A percentile compares a stretch with the other conserved stretches of the same genome.
phyloP scores from a whole-genome alignment of 2,113 vertebrate genomes.

The Dromaius novaehollandiae region DNA sequence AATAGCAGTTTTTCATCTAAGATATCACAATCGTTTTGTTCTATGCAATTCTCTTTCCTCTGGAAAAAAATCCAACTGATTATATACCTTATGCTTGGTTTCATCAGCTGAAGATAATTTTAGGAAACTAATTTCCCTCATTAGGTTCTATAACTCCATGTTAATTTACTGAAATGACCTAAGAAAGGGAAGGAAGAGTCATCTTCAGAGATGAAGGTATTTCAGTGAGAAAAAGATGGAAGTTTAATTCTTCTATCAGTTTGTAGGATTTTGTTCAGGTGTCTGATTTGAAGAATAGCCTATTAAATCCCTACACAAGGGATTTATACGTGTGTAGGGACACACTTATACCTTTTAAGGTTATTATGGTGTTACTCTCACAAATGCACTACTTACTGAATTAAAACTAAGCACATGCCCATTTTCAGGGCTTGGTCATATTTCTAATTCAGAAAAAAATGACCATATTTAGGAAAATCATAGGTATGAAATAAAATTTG shows the following conservation, averaged over 20 bases:
- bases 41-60: not conserved
- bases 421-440: not conserved
- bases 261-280: not conserved
- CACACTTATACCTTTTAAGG: not conserved
- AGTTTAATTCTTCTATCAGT: not conserved
- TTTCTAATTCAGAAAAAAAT: not conserved
- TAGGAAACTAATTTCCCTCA: conserved; percentile 44
- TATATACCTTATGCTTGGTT: not conserved
- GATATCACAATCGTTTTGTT: not conserved
- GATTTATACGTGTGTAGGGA: too few relatives aligned
- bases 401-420: not conserved
- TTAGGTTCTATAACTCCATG: conserved; percentile 26
- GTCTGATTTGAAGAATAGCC: not conserved
- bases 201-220: not conserved
- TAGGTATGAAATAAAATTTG: not conserved
- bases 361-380: not conserved
- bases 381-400: not conserved
- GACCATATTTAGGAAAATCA: not conserved
- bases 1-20: not conserved
- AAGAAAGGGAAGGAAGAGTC: not conserved
- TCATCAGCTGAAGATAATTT: conserved; percentile 37
- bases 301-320: not conserved
- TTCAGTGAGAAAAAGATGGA: not conserved
- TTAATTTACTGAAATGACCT: conserved; percentile 39
- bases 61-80: not conserved